Percentiles rank a stretch among this genome's conserved stretches.
Evolutionary conservation across 2,888 invertebrate genomes (phyloP).

Genomic region (Syrphus vitripennis): DNA sequence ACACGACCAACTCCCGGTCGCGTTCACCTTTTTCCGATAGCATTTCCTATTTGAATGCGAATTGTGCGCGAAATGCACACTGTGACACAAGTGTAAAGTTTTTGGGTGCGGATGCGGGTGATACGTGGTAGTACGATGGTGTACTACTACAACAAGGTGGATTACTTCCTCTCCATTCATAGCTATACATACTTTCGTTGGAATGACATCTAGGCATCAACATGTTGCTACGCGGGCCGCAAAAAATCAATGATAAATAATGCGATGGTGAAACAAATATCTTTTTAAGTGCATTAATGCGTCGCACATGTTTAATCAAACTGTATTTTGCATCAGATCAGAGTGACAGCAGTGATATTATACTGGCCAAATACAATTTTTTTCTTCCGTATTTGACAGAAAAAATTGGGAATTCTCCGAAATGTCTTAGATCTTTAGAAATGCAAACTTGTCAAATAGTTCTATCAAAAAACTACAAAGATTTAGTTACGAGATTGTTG

Average conservation of each 20-base stretch:
- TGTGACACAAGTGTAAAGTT: neutral
- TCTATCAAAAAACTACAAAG: too few species aligned
- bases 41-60: conserved; percentile 54
- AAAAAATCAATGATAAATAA: conserved; percentile 34
- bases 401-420: too few species aligned
- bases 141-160: conserved; percentile 17
- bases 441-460: too few species aligned
- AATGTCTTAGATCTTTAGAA: too few species aligned
- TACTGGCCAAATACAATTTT: too few species aligned
- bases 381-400: too few species aligned
- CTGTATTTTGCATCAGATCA: too few species aligned
- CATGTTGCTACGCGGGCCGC: conserved; percentile 44
- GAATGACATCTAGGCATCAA: conserved; percentile 48
- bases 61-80: conserved; percentile 32
- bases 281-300: neutral
- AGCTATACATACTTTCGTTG: neutral
- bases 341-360: too few species aligned
- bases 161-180: conserved; percentile 26
- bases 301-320: neutral
- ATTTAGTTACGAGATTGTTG: too few species aligned
- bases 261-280: conserved; percentile 20
- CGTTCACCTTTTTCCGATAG: conserved; percentile 62
- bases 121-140: neutral
- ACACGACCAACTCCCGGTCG: conserved; percentile 13
- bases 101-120: neutral